A percentile compares a stretch with the other conserved stretches of the same genome.
Evolutionary conservation across 30 jellyfish, hydroid and myxozoan genomes (phyloP).

Genomic region (Catostylus mosaicus): DNA sequence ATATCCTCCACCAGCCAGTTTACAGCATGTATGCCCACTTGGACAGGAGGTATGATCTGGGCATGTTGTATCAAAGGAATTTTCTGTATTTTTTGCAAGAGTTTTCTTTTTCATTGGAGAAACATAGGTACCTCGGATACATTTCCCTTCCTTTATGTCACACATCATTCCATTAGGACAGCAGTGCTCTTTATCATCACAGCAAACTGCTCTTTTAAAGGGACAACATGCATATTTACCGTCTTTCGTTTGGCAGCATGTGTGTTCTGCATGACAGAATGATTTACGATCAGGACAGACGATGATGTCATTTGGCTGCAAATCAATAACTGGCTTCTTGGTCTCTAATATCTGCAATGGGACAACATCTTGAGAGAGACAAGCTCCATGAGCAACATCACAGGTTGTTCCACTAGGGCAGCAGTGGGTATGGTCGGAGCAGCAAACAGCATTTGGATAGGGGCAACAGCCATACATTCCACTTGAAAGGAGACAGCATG

Average conservation of each 20-base stretch:
- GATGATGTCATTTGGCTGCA: background rate
- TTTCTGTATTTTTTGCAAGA: constrained; percentile 17
- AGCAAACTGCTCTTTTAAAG: constrained; percentile 71
- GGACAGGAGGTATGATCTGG: no score
- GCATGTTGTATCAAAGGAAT: background rate
- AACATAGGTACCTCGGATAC: constrained; percentile 11
- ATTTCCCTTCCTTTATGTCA: constrained; percentile 22
- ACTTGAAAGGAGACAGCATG: constrained; percentile 42
- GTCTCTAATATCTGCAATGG: background rate
- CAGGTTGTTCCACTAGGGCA: constrained; percentile 60
- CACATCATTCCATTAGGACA: constrained; percentile 77
- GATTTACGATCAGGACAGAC: constrained; percentile 51
- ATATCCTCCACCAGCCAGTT: no score
- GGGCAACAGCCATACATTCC: constrained; percentile 77
- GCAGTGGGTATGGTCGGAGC: constrained; percentile 55
- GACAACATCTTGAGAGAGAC: background rate
- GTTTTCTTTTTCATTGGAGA: constrained; percentile 46
- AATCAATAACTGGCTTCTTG: background rate
- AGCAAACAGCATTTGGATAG: constrained; percentile 57
- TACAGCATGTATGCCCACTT: no score
- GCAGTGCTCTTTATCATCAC: constrained; percentile 78
- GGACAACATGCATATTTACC: constrained; percentile 87
- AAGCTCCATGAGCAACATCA: constrained; percentile 14
- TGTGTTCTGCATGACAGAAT: constrained; percentile 52
- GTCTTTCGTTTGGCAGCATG: constrained; percentile 66